Conservation (phyloP, 2,888 invertebrate species). For the Ormyrus nitidulus region DNA sequence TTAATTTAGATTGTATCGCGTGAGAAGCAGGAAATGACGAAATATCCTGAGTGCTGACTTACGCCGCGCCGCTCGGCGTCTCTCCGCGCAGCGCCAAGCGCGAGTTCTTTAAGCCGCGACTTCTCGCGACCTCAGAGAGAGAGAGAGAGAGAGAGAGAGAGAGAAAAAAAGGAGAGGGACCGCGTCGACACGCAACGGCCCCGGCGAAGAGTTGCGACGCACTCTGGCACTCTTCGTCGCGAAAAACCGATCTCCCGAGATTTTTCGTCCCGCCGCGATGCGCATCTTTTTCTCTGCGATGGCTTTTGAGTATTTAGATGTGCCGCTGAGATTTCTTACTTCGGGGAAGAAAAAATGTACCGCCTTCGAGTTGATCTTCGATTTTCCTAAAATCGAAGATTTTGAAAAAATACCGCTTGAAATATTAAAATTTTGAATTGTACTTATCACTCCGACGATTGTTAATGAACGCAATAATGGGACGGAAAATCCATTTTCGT, state of each 20-base stretch:
- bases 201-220: conserved; percentile 15
- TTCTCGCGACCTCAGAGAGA: conserved; percentile 49
- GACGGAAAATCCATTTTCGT: too few relatives aligned
- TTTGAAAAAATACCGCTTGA: too few relatives aligned
- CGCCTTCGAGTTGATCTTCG: too few relatives aligned
- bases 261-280: too few relatives aligned
- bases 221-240: conserved; percentile 1
- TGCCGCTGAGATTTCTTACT: too few relatives aligned
- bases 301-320: too few relatives aligned
- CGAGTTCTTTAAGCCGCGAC: conserved; percentile 2
- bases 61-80: conserved; percentile 61
- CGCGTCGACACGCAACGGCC: conserved; percentile 31
- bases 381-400: too few relatives aligned
- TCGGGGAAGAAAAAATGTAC: too few relatives aligned
- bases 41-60: conserved; percentile 76
- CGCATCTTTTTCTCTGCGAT: too few relatives aligned
- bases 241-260: conserved; percentile 2
- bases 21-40: conserved; percentile 76
- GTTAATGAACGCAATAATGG: too few relatives aligned
- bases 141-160: conserved; percentile 31
- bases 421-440: too few relatives aligned
- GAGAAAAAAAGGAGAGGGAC: not conserved
- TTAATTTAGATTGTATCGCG: conserved; percentile 76
- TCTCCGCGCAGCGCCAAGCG: not conserved
- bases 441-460: too few relatives aligned